Evolutionary conservation across 1,140 invertebrate species (phyloP).

Genomic region (Nymphalis io): DNA sequence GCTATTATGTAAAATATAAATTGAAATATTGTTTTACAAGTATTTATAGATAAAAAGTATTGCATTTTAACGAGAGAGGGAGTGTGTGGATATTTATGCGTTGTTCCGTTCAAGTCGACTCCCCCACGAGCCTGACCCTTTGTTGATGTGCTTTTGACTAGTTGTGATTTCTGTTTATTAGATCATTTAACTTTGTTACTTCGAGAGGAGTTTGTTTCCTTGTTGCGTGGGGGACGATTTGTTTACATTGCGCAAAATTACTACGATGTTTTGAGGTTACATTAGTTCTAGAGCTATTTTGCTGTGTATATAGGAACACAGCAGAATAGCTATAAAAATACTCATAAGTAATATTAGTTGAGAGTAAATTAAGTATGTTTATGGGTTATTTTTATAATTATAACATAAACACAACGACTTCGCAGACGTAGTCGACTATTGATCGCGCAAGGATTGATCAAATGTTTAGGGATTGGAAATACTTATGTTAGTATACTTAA

Average conservation of each 20-base stretch:
- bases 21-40: conserved; percentile 3
- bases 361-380: too few species aligned
- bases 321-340: too few species aligned
- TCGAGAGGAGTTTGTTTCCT: conserved; percentile 23
- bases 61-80: conserved; percentile 32
- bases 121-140: conserved; percentile 49
- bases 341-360: too few species aligned
- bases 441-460: too few species aligned
- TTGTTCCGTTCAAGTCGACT: conserved; percentile 49
- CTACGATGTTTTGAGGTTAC: neutral
- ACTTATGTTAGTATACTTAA: too few species aligned
- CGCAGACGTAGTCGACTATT: too few species aligned
- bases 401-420: too few species aligned
- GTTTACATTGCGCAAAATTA: conserved; percentile 15
- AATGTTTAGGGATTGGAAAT: too few species aligned
- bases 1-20: neutral
- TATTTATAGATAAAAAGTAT: conserved; percentile 32
- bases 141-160: conserved; percentile 75
- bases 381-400: too few species aligned
- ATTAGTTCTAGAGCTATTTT: too few species aligned
- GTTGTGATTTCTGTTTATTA: conserved; percentile 73
- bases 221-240: conserved; percentile 28
- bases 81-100: conserved; percentile 58
- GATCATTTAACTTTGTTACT: conserved; percentile 60
- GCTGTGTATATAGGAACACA: too few species aligned